Evolutionary conservation across 1,140 invertebrate species (phyloP), one percentile per base, ranked within the genome.

Genomic region (Tribolium castaneum): DNA sequence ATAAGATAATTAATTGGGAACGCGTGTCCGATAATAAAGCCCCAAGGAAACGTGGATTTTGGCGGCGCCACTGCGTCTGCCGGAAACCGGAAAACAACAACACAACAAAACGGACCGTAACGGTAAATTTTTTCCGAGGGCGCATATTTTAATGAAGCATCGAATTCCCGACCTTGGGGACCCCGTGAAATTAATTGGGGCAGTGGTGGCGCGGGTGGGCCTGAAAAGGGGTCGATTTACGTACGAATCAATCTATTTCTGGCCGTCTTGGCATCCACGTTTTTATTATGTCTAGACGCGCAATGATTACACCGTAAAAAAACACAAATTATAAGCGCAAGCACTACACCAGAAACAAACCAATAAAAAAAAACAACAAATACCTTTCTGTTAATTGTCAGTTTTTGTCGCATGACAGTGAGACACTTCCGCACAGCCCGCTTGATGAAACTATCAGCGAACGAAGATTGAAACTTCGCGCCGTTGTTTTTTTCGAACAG

Each of bases 361-460:
- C n/a, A n/a, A n/a, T n/a, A n/a, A n/a, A n/a, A n/a, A n/a, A n/a
- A n/a, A n/a, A n/a, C n/a, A n/a, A n/a, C n/a, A 13, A 73, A 80
- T 85, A 85, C 84, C 84, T 85, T 85, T 83, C 81, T 84, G 70
- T 85, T 84, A 71, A 83, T 73, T 54, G 81, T 82, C 79, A 85
- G 78, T 79, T 85, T 85, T 79, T 82, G 83, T 80, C 83, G 74
- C 83, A 84, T 84, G 62, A 81, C 82, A 81, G 72, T 72, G 49
- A 85, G 75, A 80, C 83, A 85, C 83, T 85, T 85, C 80, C 83
- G 82, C 59, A 84, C 79, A 30, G 82, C 82, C 75, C 82, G 82
- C 76, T 83, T 84, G 52, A 83, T 66, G 35, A 84, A 49, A 73
- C 80, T 78, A 51, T 45, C 56, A 9, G 75, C 19, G 13, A 34